Evolutionary conservation across 2,113 vertebrate genomes (phyloP).

Genomic region (Coregonus clupeaformis): DNA sequence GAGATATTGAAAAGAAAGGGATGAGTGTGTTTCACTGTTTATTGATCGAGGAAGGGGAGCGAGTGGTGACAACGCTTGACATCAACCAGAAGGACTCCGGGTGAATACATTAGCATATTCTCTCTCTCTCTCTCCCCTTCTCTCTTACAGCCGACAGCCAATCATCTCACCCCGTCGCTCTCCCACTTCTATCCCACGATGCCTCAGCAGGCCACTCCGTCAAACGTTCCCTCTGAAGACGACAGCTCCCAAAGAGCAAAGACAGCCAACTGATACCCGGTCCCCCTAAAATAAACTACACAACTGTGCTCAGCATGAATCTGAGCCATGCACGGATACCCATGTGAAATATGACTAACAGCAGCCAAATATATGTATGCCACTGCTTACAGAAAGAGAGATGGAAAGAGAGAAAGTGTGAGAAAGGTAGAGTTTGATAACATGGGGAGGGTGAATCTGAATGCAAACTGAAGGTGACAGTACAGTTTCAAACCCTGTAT

Average conservation of each 20-base stretch:
- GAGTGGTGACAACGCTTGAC: background rate
- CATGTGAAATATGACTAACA: background rate
- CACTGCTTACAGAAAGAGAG: background rate
- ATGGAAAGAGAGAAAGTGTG: background rate
- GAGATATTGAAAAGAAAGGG: too few species aligned
- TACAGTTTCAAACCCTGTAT: background rate
- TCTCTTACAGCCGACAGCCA: background rate
- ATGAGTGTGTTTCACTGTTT: conserved; percentile 2
- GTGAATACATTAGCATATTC: conserved; percentile 1
- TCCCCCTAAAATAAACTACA: too few species aligned
- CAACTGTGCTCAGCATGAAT: too few species aligned
- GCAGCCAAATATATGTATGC: background rate
- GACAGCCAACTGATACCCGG: background rate
- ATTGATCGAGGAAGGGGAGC: conserved; percentile 6
- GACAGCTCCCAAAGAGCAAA: background rate
- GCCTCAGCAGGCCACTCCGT: background rate
- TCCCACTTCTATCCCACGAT: background rate
- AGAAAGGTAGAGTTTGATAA: background rate
- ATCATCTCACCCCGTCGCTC: background rate
- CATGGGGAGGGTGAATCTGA: background rate
- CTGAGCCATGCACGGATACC: background rate
- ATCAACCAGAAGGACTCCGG: conserved; percentile 2
- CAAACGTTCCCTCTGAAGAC: background rate
- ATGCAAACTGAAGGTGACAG: background rate
- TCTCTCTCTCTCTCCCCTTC: background rate